Conservation (phyloP, 1,140 invertebrate species). For the Caenorhabditis tropicalis region DNA sequence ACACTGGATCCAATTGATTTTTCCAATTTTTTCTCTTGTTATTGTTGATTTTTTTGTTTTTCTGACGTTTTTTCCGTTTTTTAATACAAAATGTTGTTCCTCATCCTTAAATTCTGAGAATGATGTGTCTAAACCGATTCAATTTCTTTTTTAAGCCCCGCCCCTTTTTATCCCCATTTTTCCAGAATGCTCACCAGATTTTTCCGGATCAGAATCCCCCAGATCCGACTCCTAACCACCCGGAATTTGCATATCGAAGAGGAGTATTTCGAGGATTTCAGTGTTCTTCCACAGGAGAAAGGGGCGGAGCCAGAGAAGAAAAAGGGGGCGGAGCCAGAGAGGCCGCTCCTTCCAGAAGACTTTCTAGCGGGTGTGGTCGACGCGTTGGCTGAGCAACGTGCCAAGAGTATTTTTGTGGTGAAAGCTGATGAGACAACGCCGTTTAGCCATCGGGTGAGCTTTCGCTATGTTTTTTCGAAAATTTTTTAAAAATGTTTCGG, state of each 20-base stretch:
- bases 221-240: neutral
- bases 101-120: neutral
- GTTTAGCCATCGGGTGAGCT: neutral
- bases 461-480: neutral
- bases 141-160: neutral
- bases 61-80: neutral
- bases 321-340: neutral
- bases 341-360: no score
- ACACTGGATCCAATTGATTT: constrained; percentile 32
- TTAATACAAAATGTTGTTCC: neutral
- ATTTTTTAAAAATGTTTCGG: neutral
- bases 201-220: neutral
- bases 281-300: neutral
- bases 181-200: neutral
- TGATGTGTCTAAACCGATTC: constrained; percentile 1
- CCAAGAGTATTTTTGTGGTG: neutral
- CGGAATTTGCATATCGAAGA: neutral
- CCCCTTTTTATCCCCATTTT: neutral
- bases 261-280: constrained; percentile 17
- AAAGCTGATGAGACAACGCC: neutral
- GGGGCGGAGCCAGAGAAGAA: neutral
- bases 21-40: constrained; percentile 7
- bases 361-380: neutral
- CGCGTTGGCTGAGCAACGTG: neutral
- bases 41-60: neutral